Percentiles rank a stretch among this genome's conserved stretches.
These are phyloP conservation scores for Eretmochelys imbricata DNA, from an alignment of 2,113 vertebrate species.

Conservation along the genomic window DNA sequence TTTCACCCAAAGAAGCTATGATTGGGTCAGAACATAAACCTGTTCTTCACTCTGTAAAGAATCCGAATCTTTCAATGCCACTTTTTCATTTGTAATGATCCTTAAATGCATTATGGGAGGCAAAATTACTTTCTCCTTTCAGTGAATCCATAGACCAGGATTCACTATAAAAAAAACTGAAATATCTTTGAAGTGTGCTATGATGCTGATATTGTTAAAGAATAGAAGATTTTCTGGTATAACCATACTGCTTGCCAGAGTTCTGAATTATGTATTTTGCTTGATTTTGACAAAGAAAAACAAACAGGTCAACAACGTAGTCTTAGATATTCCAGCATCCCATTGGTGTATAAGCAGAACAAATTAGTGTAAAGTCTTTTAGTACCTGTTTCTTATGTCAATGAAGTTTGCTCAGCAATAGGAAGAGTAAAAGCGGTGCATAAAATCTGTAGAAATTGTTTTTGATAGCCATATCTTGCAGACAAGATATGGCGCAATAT, in stretches of 20 bases:
- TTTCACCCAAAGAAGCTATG: background rate
- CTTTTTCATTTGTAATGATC: accelerated
- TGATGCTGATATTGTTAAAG: background rate
- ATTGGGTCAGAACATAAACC: background rate
- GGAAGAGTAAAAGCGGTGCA: background rate
- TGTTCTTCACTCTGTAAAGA: background rate
- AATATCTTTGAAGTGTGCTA: background rate
- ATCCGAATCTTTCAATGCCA: background rate
- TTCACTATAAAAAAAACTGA: background rate
- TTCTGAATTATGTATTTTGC: background rate
- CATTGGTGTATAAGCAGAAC: background rate
- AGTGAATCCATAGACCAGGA: background rate
- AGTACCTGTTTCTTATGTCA: background rate
- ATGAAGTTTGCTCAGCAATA: background rate
- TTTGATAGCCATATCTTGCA: background rate
- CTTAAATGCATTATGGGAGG: background rate
- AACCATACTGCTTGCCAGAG: background rate
- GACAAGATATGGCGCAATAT: background rate
- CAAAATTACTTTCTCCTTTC: background rate
- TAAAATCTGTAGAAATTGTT: background rate
- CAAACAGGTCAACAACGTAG: background rate
- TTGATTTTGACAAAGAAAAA: background rate
- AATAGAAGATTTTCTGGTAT: background rate
- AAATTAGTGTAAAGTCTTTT: background rate
- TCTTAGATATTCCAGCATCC: background rate